Evolutionary conservation across 2,797 vertebrate species (phyloP).

Genomic region (Gouania willdenowi): DNA sequence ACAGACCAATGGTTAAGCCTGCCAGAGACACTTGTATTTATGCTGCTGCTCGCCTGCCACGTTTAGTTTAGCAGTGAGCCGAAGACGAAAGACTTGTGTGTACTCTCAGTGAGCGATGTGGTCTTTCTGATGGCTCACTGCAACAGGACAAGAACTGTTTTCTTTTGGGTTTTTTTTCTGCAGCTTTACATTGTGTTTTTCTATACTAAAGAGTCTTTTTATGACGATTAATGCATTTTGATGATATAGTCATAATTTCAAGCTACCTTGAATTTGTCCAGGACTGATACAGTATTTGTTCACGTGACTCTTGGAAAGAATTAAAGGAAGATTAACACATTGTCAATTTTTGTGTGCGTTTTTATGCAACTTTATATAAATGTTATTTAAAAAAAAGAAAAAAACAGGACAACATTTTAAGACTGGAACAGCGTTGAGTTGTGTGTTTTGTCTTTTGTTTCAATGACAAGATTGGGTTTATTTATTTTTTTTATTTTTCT

Average conservation of each 20-base stretch:
- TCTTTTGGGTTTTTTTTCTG: slow-evolving; percentile 42
- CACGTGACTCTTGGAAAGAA: slow-evolving; percentile 77
- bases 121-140: slow-evolving; percentile 76
- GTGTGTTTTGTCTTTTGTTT: too few relatives aligned
- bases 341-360: too few relatives aligned
- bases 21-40: slow-evolving; percentile 55
- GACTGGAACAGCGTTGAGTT: too few relatives aligned
- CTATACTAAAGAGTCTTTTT: slow-evolving; percentile 64
- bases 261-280: slow-evolving; percentile 72
- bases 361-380: too few relatives aligned
- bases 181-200: slow-evolving; percentile 52
- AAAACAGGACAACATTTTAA: too few relatives aligned
- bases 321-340: slow-evolving; percentile 53
- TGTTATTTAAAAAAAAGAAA: too few relatives aligned
- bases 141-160: slow-evolving; percentile 31
- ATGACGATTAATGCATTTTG: slow-evolving; percentile 72
- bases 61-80: slow-evolving; percentile 54
- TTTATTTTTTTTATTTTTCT: too few relatives aligned
- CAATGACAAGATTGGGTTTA: too few relatives aligned
- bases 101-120: slow-evolving; percentile 51
- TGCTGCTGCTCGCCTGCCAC: slow-evolving; percentile 62
- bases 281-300: slow-evolving; percentile 79
- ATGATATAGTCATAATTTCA: slow-evolving; percentile 73
- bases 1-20: slow-evolving; percentile 44
- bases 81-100: slow-evolving; percentile 74